Percentiles rank a stretch among this genome's conserved stretches.
Evolutionary conservation across 2,797 vertebrate species (phyloP).

Genomic region (Gymnoscopelus microlampas): DNA sequence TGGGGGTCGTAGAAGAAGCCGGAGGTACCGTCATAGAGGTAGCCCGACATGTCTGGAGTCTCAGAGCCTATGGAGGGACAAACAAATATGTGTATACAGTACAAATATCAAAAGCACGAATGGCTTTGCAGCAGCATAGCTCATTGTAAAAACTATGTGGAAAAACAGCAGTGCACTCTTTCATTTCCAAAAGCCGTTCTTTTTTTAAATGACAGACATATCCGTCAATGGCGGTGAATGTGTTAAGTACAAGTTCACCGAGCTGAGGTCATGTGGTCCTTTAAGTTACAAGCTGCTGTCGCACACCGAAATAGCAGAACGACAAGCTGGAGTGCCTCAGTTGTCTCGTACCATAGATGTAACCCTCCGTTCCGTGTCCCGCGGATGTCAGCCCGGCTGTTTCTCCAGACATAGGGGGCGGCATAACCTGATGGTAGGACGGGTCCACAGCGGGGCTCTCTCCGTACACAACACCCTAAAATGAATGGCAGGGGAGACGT

Average conservation of each 20-base stretch:
- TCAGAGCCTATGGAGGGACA: constrained; percentile 75
- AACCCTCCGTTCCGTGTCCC: constrained; percentile 58
- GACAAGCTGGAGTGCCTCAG: not conserved
- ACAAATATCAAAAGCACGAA: too few relatives aligned
- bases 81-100: not conserved
- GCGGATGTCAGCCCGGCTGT: constrained; percentile 42
- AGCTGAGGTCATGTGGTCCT: too few relatives aligned
- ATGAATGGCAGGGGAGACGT: not conserved
- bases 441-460: constrained; percentile 50
- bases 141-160: not conserved
- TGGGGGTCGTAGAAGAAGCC: constrained; percentile 97
- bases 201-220: too few relatives aligned
- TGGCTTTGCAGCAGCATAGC: not conserved
- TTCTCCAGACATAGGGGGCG: constrained; percentile 43
- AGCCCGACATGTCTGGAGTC: constrained; percentile 88
- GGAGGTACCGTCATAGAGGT: constrained; percentile 94
- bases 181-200: too few relatives aligned
- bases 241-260: too few relatives aligned
- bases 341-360: constrained; percentile 57
- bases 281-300: too few relatives aligned
- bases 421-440: constrained; percentile 34
- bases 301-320: too few relatives aligned
- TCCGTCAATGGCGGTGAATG: too few relatives aligned
- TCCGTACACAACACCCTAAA: constrained; percentile 57
- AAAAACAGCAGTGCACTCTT: not conserved